Base-by-base conservation (phyloP, 1,140 invertebrate species). In the Protaetia brevitarsis region DNA sequence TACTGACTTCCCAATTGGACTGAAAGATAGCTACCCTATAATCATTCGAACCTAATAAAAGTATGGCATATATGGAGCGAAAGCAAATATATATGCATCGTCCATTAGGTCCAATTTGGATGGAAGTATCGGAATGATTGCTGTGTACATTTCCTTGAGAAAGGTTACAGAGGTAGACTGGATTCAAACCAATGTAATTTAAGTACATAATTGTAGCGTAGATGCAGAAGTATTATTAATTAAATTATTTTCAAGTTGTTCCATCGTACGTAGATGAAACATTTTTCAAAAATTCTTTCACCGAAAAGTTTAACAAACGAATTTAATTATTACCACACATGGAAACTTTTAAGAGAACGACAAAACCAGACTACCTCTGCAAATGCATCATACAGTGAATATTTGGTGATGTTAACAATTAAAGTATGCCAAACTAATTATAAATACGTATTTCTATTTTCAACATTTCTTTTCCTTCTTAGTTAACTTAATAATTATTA, bases 391-490 rank as follows among this genome's bases (percentile, higher is more conserved):
- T 0, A 16, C 26, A 13, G 57, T 31, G 16, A 11, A 59, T 59
- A 11, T 28, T 59, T 13, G 13, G 57, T 29, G 29, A 29, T 31
- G 13, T 31, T 29, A 59, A 59, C 26, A 29, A 29, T 59, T 27
- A 59, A 29, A 19, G 57, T 59, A 59, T 59, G 57, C 57, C 57
- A 59, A 59, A 59, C 57, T 59, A 59, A 59, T 59, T 29, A 29
- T 13, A 59, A 10, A 19, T 23, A 19, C 45, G 13, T 59, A 59
- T 59, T 59, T 59, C 57, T 19, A 29, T 27, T 59, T 31, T 10
- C 30, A 29, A 29, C 26, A 27, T 59, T 6, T 51, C 13, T 10
- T 51, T 19, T 26, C 16, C 0, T 37, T 37, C 19, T 51, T 51
- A 51, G 41, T 51, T 51, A 51, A 26, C 3, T 7, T 16, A 23